These are phyloP conservation scores for Paraescarpia echinospica DNA, from an alignment of 1,140 invertebrate species.

Conservation along the genomic window DNA sequence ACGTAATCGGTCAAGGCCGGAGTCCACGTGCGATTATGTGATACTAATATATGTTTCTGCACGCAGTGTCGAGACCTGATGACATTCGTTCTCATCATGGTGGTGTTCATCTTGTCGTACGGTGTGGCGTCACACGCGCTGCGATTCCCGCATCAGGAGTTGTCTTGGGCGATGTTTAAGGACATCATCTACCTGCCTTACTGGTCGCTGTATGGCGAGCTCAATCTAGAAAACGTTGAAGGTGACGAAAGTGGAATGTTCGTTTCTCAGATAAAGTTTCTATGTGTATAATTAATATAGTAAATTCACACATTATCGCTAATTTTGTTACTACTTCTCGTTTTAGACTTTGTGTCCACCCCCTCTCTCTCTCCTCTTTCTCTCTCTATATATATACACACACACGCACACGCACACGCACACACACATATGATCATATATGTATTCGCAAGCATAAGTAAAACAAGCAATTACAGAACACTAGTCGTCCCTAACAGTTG, in stretches of 20 bases:
- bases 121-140: slow-evolving; percentile 58
- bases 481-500: not conserved
- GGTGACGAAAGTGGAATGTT: slow-evolving; percentile 34
- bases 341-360: not conserved
- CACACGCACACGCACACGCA: too few relatives aligned
- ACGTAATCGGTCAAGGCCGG: too few relatives aligned
- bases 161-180: slow-evolving; percentile 44
- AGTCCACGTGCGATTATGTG: not conserved
- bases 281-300: not conserved
- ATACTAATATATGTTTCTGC: slow-evolving; percentile 24
- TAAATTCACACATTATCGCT: not conserved
- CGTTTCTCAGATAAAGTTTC: not conserved
- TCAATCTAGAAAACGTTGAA: slow-evolving; percentile 57
- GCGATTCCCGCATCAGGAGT: slow-evolving; percentile 53
- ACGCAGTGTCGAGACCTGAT: slow-evolving; percentile 58
- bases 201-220: slow-evolving; percentile 60
- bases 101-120: slow-evolving; percentile 59
- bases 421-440: not conserved
- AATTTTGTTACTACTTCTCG: slow-evolving; percentile 3
- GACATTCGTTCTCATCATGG: slow-evolving; percentile 59
- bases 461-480: not conserved
- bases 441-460: not conserved
- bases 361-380: too few relatives aligned
- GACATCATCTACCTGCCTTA: slow-evolving; percentile 57
- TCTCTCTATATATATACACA: too few relatives aligned